Evolutionary conservation across 2,888 invertebrate species (phyloP).

Genomic region (Sinopyrophorus schimmeli): DNA sequence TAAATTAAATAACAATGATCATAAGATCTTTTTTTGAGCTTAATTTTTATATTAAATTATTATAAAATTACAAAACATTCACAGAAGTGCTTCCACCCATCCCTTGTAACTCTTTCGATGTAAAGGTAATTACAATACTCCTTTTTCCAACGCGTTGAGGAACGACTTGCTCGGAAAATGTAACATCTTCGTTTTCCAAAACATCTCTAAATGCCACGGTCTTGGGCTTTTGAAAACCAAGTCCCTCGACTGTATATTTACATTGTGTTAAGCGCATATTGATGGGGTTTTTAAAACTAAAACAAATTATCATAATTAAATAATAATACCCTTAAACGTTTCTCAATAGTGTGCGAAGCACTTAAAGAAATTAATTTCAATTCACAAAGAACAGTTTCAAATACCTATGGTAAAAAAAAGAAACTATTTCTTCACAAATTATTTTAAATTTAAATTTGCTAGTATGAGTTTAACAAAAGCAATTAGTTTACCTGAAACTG

Average conservation of each 20-base stretch:
- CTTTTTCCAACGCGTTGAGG: constrained; percentile 64
- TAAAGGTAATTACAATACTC: constrained; percentile 69
- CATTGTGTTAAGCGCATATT: constrained; percentile 66
- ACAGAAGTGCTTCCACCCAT: constrained; percentile 46
- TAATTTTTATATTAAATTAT: too few relatives aligned
- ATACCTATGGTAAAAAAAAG: too few relatives aligned
- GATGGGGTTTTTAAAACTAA: constrained; percentile 70
- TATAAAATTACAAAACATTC: constrained; percentile 10
- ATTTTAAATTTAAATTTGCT: too few relatives aligned
- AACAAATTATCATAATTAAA: constrained; percentile 15
- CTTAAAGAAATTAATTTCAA: too few relatives aligned
- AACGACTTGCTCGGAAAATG: constrained; percentile 63
- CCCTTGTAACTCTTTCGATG: constrained; percentile 67
- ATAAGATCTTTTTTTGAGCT: too few relatives aligned
- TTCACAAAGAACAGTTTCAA: too few relatives aligned
- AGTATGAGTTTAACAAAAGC: constrained; percentile 5
- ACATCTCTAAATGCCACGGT: constrained; percentile 65
- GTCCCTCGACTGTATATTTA: constrained; percentile 71
- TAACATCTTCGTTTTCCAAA: constrained; percentile 65
- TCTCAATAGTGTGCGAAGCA: too few relatives aligned
- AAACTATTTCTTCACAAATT: too few relatives aligned
- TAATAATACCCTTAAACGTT: too few relatives aligned
- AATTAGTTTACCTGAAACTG: constrained; percentile 53
- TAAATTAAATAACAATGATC: too few relatives aligned
- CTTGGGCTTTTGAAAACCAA: constrained; percentile 66